phyloP scores from a whole-genome alignment of 2,113 vertebrate species.

The Aegotheles bennettii region DNA sequence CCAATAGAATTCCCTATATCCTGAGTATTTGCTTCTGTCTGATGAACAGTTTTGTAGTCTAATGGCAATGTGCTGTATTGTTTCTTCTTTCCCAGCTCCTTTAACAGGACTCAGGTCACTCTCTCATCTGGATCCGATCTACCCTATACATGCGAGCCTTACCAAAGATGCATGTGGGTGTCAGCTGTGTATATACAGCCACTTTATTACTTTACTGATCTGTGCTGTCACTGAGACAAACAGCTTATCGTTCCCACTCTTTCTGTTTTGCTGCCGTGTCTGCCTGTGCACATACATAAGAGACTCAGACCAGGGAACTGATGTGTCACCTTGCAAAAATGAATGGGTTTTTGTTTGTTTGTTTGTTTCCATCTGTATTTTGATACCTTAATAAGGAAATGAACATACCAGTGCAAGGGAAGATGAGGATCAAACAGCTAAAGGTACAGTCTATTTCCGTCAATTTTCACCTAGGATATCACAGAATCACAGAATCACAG shows the following conservation, averaged over 20 bases:
- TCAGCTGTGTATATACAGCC: not conserved
- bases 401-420: not conserved
- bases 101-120: not conserved
- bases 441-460: too few relatives aligned
- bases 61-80: not conserved
- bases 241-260: rapidly evolving
- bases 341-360: not conserved
- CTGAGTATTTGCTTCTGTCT: not conserved
- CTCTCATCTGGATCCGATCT: not conserved
- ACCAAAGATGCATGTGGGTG: not conserved
- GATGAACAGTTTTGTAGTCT: not conserved
- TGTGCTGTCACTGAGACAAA: not conserved
- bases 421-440: not conserved
- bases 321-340: not conserved
- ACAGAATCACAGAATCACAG: too few relatives aligned
- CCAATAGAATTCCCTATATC: not conserved
- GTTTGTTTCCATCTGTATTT: not conserved
- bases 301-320: not conserved
- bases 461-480: too few relatives aligned
- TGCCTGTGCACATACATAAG: not conserved
- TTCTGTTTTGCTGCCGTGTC: not conserved
- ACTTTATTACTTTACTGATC: not conserved
- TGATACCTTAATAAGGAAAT: not conserved
- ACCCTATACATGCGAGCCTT: not conserved
- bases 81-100: not conserved